Evolutionary conservation across 1,140 invertebrate genomes (phyloP).

Genomic region (Macrocentrus cingulum): DNA sequence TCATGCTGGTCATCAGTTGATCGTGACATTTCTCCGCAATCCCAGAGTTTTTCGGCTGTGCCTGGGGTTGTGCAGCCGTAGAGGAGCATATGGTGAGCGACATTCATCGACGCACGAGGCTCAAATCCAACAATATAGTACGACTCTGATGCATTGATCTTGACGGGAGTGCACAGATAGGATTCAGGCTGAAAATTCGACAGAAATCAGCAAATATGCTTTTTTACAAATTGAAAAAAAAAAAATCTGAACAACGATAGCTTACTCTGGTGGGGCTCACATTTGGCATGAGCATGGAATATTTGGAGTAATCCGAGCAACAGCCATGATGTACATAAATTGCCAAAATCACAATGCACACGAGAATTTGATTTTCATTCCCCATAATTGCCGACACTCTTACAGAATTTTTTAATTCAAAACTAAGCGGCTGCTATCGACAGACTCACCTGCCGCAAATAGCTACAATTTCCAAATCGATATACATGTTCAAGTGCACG

Average conservation of each 20-base stretch:
- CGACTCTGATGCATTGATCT: slow-evolving; percentile 67
- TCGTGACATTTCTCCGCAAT: slow-evolving; percentile 89
- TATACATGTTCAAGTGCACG: too few species aligned
- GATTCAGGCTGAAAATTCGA: slow-evolving; percentile 75
- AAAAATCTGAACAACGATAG: background rate
- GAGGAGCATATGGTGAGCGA: slow-evolving; percentile 94
- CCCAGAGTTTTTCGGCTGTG: slow-evolving; percentile 77
- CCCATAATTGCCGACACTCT: background rate
- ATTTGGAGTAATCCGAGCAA: slow-evolving; percentile 18
- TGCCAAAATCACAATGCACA: background rate
- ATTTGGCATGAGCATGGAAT: slow-evolving; percentile 24
- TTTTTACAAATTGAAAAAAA: background rate
- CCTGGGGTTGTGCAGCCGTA: slow-evolving; percentile 91
- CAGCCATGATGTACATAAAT: background rate
- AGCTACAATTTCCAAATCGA: too few species aligned
- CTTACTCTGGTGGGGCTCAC: slow-evolving; percentile 21
- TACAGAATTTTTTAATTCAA: too few species aligned
- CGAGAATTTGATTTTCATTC: background rate
- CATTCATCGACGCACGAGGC: slow-evolving; percentile 88
- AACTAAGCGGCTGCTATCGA: too few species aligned
- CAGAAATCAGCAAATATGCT: slow-evolving; percentile 30
- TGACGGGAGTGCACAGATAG: slow-evolving; percentile 82
- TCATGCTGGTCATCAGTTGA: slow-evolving; percentile 45
- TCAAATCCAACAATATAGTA: slow-evolving; percentile 89
- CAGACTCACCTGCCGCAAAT: too few species aligned